phyloP scores from a whole-genome alignment of 2,797 vertebrate genomes.

The Epinephelus coioides region DNA sequence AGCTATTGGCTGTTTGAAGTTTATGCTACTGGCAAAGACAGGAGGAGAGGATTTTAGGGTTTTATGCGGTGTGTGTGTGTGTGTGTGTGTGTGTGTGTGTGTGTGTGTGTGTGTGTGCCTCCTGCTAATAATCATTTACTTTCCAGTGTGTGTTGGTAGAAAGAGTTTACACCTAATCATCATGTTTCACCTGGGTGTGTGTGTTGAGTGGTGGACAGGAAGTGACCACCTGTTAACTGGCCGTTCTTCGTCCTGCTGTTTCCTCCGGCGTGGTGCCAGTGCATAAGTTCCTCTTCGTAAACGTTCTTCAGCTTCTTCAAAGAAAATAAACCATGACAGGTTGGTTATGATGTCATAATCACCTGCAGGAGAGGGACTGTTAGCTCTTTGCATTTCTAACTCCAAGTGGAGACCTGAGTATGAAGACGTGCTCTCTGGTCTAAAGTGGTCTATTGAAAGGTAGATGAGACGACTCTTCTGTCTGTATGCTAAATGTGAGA shows the following conservation, averaged over 20 bases:
- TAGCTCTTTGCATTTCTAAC: too few species aligned
- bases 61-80: slow-evolving; percentile 38
- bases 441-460: too few species aligned
- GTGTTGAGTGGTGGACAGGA: slow-evolving; percentile 15
- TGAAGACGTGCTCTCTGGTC: too few species aligned
- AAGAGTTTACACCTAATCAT: slow-evolving; percentile 57
- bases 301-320: too few species aligned
- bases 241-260: not conserved
- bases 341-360: too few species aligned
- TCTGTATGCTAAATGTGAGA: too few species aligned
- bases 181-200: slow-evolving; percentile 26
- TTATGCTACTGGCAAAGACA: slow-evolving; percentile 67
- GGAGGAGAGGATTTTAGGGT: slow-evolving; percentile 20
- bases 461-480: too few species aligned
- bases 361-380: too few species aligned
- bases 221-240: slow-evolving; percentile 27
- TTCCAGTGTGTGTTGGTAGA: slow-evolving; percentile 40
- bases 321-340: too few species aligned
- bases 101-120: slow-evolving; percentile 11
- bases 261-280: not conserved
- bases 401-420: too few species aligned
- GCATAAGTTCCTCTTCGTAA: not conserved
- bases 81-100: slow-evolving; percentile 12
- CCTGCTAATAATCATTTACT: slow-evolving; percentile 58
- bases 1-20: slow-evolving; percentile 77